Conservation (phyloP, 1,140 invertebrate genomes). For the Lepidurus apus region DNA sequence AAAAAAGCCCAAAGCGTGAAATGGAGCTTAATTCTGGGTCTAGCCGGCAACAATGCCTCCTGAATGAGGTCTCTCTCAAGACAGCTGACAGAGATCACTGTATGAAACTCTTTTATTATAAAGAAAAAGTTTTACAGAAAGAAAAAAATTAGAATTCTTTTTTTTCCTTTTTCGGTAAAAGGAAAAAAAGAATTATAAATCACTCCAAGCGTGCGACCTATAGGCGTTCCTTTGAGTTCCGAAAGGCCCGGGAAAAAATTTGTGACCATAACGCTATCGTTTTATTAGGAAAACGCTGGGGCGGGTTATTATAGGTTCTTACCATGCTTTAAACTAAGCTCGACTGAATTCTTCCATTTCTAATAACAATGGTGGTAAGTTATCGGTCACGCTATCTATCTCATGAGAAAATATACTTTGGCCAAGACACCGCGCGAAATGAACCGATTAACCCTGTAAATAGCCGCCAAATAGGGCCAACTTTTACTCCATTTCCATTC, state of each 20-base stretch:
- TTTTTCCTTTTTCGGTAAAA: no score
- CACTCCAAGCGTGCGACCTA: constrained; percentile 5
- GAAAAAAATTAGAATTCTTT: no score
- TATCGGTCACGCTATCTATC: not conserved
- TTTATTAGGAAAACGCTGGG: constrained; percentile 15
- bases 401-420: not conserved
- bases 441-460: no score
- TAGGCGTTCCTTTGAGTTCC: constrained; percentile 10
- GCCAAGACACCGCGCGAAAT: no score
- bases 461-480: no score
- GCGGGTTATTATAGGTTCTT: constrained; percentile 2
- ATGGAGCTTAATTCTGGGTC: not conserved
- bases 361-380: constrained; percentile 20
- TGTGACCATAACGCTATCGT: not conserved
- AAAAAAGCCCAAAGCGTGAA: not conserved
- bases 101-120: not conserved
- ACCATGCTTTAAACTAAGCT: constrained; percentile 2
- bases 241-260: not conserved
- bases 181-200: constrained; percentile 3
- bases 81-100: not conserved
- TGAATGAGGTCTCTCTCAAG: not conserved
- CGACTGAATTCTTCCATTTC: not conserved
- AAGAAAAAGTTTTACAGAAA: not conserved
- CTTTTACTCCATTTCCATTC: no score
- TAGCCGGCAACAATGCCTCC: no score